Conservation (phyloP, 2,113 vertebrate genomes). For the Scolopax mira region DNA sequence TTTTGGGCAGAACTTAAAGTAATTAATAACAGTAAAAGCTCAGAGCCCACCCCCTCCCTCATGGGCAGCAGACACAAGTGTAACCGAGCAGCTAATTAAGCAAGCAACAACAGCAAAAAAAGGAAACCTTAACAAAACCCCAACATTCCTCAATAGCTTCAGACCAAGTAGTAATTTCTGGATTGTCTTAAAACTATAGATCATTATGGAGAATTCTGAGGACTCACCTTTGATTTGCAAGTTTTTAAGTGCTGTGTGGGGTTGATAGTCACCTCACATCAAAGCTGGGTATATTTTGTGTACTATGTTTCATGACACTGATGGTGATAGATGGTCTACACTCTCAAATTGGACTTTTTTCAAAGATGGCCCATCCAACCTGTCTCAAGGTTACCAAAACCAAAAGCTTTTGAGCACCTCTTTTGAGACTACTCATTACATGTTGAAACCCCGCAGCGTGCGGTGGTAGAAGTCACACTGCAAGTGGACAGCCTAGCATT, state of each 20-base stretch:
- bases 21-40: background rate
- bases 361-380: background rate
- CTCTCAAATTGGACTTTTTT: background rate
- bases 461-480: background rate
- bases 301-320: accelerated
- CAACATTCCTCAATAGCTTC: background rate
- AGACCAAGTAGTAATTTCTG: background rate
- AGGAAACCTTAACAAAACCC: background rate
- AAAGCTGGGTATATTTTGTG: background rate
- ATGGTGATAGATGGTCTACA: background rate
- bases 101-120: background rate
- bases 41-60: background rate
- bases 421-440: background rate
- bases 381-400: background rate
- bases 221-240: background rate
- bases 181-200: background rate
- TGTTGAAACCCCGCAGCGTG: too few species aligned
- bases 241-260: background rate
- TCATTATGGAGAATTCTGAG: background rate
- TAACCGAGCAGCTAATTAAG: background rate
- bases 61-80: background rate
- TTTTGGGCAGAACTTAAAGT: background rate
- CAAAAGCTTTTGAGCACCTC: accelerated
- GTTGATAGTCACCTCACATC: background rate
- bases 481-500: background rate